Evolutionary conservation across 2,113 vertebrate species (phyloP), one percentile per base, ranked within the genome.

Genomic region (mouse (Mus musculus)): DNA sequence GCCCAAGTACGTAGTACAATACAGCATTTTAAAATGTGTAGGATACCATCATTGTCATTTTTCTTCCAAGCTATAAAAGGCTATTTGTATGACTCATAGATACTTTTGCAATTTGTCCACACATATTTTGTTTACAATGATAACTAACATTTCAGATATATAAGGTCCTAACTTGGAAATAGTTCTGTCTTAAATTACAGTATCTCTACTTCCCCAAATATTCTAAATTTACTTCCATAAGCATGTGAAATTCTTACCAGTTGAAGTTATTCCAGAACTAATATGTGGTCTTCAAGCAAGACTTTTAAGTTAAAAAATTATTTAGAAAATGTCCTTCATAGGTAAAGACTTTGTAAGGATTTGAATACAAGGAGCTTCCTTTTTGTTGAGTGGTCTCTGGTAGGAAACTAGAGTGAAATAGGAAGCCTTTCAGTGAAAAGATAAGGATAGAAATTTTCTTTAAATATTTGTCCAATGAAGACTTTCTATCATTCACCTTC

Each of bases 241-340:
- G 20, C 54, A 93, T 77, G 42, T 89, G 75, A 94, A 97, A 59
- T 28, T 54, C 52, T 52, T 80, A 84, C 59, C 65, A 78, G 82
- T n/a, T 78, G 49, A 93, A 61, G 19, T 82, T 87, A 26, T 93
- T 39, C 61, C 26, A 93, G 14, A 63, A 69, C 12, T 81, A 75
- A 76, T 49, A 19, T 88, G 9, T 96, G 19, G 91, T 93, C 69
- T 96, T 1, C 30, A 78, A 72, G 76, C 61, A 90, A 46, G 84
- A 77, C 36, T 72, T 89, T 93, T 72, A 91, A 89, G 52, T 95
- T 96, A 84, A 93, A 84, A 93, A 94, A 75, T 85, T 78, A 92
- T 86, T 88, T 94, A 80, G 65, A 88, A 86, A 91, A 90, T 19
- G 2, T 0, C 3, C 33, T 72, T 96, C 88, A 90, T 54, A 72